Evolutionary conservation across 2,888 invertebrate genomes (phyloP).

Genomic region (Philereme transversata): DNA sequence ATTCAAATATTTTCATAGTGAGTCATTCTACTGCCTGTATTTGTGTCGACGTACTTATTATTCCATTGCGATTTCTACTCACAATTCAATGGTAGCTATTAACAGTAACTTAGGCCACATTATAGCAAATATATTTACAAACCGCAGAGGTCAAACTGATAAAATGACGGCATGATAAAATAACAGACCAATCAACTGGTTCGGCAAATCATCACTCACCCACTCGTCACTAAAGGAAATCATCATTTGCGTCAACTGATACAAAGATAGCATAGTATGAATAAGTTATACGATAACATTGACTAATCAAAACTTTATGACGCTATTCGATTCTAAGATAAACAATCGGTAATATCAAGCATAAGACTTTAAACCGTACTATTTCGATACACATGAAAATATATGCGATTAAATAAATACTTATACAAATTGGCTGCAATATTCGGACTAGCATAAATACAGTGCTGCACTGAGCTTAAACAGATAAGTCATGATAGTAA

Average conservation of each 20-base stretch:
- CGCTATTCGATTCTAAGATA: constrained; percentile 52
- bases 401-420: constrained; percentile 66
- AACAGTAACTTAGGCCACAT: constrained; percentile 51
- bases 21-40: constrained; percentile 36
- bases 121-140: constrained; percentile 45
- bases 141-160: constrained; percentile 42
- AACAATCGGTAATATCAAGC: constrained; percentile 60
- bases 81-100: constrained; percentile 14
- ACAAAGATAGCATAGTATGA: constrained; percentile 42
- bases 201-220: constrained; percentile 42
- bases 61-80: constrained; percentile 6
- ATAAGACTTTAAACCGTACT: constrained; percentile 50
- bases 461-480: constrained; percentile 56
- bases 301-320: constrained; percentile 52
- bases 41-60: constrained; percentile 5
- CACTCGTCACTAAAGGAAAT: constrained; percentile 45
- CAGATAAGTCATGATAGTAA: constrained; percentile 46
- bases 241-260: constrained; percentile 55
- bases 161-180: constrained; percentile 38
- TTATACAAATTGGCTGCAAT: constrained; percentile 67
- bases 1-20: constrained; percentile 48
- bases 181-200: constrained; percentile 32
- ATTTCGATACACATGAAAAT: constrained; percentile 52
- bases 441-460: constrained; percentile 72
- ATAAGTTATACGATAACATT: constrained; percentile 45